Evolutionary conservation across 2,888 invertebrate species (phyloP), one percentile per base, ranked within the genome.

Genomic region (Lasioglossum malachurum): DNA sequence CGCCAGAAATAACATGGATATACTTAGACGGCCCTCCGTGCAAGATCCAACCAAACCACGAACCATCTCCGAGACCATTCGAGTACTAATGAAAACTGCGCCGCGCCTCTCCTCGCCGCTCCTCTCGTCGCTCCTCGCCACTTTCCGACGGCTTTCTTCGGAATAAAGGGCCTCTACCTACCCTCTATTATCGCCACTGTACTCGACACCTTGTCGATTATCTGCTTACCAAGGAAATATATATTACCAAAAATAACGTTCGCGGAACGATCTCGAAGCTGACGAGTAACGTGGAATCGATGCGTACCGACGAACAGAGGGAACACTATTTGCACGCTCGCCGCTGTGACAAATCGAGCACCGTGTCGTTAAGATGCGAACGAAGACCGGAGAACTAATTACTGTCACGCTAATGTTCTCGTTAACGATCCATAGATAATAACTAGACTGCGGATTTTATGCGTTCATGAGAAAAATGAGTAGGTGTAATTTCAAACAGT

Each of bases 1-100:
- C 91, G 94, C 94, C 94, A 94, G 94, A 95, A 95, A 95, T 95
- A 95, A 95, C 94, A 92, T 89, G 93, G 94, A 93, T 94, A 94
- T 94, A 95, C 95, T 95, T 95, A 95, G 95, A 95, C 94, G 93
- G 93, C 93, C 94, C 94, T 94, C 93, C 93, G 92, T 93, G 91
- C 94, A 90, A 92, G 91, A 92, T 91, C 92, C 90, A 93, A 93
- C 93, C 90, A 92, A 93, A 92, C 91, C 92, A 88, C 87, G 81
- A 64, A 64, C 64, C 80, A 83, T 80, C 89, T 82, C 82, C 75
- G 84, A 88, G 88, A 87, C 83, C 88, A 91, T 90, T 92, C 91
- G 90, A 91, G 87, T 93, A 93, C 92, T 92, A 93, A 94, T 91
- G 93, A 93, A 94, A 93, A 93, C 90, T 90, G 90, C 87, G 64